Conservation (phyloP, 2,113 vertebrate genomes). For the Chroicocephalus ridibundus region DNA sequence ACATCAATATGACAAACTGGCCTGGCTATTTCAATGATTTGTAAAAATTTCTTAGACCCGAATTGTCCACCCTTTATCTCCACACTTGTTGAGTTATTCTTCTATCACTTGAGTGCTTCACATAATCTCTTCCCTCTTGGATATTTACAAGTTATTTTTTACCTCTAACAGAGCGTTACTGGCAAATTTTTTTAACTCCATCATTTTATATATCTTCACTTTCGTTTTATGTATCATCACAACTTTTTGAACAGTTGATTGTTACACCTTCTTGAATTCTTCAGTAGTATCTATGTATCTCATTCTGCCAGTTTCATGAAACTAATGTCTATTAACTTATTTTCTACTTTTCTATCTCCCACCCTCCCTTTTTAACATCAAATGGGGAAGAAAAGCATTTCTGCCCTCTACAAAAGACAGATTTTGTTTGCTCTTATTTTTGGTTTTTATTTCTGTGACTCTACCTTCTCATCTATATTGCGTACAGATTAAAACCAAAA, state of each 20-base stretch:
- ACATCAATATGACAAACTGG: background rate
- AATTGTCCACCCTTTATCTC: background rate
- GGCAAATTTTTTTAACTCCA: background rate
- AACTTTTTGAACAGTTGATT: background rate
- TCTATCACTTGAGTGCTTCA: background rate
- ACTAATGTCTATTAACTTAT: background rate
- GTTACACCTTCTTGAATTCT: background rate
- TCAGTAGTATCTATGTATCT: background rate
- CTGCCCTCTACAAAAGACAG: background rate
- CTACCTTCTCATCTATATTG: background rate
- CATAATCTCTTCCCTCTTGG: background rate
- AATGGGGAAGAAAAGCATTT: background rate
- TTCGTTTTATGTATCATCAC: background rate
- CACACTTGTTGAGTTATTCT: background rate
- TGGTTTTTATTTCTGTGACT: background rate
- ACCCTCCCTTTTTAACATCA: background rate
- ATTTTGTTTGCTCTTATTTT: background rate
- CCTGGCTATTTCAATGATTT: background rate
- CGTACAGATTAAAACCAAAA: background rate
- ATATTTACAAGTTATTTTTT: background rate
- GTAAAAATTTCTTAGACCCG: background rate
- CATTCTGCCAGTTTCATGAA: background rate
- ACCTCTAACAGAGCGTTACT: background rate
- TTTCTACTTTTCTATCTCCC: background rate
- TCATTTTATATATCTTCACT: background rate